These are phyloP conservation scores for Drosophila malerkotliana DNA, from an alignment of 1,140 invertebrate genomes.

Conservation along the genomic window DNA sequence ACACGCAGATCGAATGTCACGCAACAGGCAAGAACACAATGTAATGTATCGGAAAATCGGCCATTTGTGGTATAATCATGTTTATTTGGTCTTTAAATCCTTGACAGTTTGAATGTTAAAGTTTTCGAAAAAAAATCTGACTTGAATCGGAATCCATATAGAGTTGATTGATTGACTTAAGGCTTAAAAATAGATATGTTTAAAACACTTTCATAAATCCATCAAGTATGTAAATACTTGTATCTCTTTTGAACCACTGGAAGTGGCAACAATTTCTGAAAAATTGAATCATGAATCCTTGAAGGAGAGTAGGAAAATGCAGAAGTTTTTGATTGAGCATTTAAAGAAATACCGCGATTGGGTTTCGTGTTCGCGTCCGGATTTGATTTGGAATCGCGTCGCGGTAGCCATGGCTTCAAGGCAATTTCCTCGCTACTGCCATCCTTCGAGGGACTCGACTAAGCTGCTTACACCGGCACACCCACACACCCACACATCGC, in stretches of 20 bases:
- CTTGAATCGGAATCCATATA: no score
- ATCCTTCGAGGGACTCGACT: conserved; percentile 22
- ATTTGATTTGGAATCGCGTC: conserved; percentile 25
- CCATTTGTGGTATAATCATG: conserved; percentile 8
- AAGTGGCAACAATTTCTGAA: conserved; percentile 36
- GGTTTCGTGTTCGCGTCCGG: conserved; percentile 45
- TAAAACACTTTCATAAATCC: no score
- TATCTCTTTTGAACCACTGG: background rate
- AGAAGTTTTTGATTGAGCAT: conserved; percentile 71
- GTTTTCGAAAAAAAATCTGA: background rate
- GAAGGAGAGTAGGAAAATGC: conserved; percentile 4
- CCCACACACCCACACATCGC: conserved; percentile 5
- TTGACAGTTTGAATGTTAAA: background rate
- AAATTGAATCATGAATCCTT: conserved; percentile 60
- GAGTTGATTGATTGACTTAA: no score
- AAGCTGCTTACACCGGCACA: conserved; percentile 60
- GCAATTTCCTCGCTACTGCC: conserved; percentile 53
- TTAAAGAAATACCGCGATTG: conserved; percentile 59
- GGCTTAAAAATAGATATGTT: no score
- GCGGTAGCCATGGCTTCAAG: conserved; percentile 47
- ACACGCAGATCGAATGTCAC: conserved; percentile 37
- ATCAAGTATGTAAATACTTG: background rate
- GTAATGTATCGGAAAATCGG: conserved; percentile 23
- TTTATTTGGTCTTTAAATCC: background rate
- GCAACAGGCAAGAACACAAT: conserved; percentile 28